A percentile compares a stretch with the other conserved stretches of the same genome.
phyloP scores from a whole-genome alignment of 2,797 vertebrate species.

The Prunella strophiata region DNA sequence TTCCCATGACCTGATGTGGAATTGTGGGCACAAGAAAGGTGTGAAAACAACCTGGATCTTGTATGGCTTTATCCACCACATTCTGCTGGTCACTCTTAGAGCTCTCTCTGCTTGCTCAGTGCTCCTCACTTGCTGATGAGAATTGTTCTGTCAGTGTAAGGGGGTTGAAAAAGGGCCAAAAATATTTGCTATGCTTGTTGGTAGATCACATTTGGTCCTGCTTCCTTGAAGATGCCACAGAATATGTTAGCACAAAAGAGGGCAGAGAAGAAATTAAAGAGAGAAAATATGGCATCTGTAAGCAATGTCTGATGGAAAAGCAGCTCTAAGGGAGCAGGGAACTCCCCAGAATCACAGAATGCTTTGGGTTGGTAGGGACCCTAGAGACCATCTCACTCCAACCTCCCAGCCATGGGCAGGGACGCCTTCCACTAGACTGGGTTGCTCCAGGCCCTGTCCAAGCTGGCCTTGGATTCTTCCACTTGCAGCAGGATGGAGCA shows the following conservation, averaged over 20 bases:
- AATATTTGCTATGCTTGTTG: background rate
- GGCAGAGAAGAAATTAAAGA: background rate
- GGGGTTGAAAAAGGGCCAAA: background rate
- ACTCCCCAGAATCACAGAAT: background rate
- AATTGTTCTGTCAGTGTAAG: background rate
- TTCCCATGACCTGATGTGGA: background rate
- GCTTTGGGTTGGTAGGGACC: background rate
- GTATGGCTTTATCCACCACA: background rate
- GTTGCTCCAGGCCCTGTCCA: background rate
- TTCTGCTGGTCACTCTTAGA: background rate
- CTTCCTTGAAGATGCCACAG: too few species aligned
- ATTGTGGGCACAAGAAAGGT: background rate
- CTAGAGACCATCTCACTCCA: background rate
- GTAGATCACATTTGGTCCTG: background rate
- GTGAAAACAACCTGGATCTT: background rate
- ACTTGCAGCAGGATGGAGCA: background rate
- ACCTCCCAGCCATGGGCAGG: background rate
- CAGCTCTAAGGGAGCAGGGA: background rate
- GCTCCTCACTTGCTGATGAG: background rate
- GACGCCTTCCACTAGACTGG: background rate
- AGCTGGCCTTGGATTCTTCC: background rate
- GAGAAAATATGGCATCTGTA: background rate
- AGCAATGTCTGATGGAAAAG: background rate
- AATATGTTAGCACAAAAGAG: background rate
- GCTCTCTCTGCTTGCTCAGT: background rate